Conservation (phyloP, 2,113 vertebrate genomes). For the Datnioides undecimradiatus region DNA sequence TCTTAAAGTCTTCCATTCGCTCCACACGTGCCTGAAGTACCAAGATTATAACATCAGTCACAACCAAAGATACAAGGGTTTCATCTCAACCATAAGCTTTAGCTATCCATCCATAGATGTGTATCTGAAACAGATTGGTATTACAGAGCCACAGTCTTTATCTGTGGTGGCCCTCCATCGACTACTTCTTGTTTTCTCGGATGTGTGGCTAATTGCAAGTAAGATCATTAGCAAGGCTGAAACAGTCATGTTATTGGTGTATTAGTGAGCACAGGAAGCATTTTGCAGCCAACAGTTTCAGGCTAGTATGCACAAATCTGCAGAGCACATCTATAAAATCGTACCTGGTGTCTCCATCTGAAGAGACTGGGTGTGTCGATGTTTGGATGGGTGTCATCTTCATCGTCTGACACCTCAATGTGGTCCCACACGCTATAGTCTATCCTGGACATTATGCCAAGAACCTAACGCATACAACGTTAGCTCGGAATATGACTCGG, state of each 20-base stretch:
- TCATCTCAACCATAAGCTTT: not conserved
- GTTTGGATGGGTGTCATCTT: constrained; percentile 96
- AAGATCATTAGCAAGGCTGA: too few relatives aligned
- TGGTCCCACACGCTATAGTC: constrained; percentile 99
- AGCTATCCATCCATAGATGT: not conserved
- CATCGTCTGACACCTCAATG: constrained; percentile 97
- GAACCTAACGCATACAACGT: constrained; percentile 43
- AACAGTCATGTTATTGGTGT: too few relatives aligned
- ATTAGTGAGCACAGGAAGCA: not conserved
- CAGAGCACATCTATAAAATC: not conserved
- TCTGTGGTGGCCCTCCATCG: not conserved
- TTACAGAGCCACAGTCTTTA: not conserved
- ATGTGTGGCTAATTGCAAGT: not conserved
- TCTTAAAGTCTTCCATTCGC: constrained; percentile 92
- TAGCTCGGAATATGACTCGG: constrained; percentile 51
- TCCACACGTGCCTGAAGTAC: constrained; percentile 91
- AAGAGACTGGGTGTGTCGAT: constrained; percentile 97
- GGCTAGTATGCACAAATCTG: not conserved
- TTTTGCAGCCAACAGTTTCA: not conserved
- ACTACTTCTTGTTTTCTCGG: not conserved
- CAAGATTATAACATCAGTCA: not conserved
- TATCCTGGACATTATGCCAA: constrained; percentile 82
- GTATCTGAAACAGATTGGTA: not conserved
- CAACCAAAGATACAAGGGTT: not conserved
- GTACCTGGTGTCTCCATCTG: constrained; percentile 96